Conservation (phyloP, 1,140 invertebrate species). For the Drosophila paulistorum region DNA sequence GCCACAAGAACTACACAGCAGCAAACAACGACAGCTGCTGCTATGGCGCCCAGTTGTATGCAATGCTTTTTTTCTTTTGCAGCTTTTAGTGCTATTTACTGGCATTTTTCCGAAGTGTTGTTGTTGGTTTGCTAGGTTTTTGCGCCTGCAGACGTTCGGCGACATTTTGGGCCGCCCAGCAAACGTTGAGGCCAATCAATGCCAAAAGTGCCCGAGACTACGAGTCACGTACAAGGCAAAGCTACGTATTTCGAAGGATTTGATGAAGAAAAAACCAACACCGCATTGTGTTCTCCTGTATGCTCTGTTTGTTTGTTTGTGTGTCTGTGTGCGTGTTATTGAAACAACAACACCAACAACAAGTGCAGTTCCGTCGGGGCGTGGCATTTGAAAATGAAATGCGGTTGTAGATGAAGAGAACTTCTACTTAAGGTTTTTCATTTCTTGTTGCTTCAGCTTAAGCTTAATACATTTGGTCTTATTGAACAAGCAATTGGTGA, state of each 20-base stretch:
- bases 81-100: conserved; percentile 45
- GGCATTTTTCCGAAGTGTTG: conserved; percentile 18
- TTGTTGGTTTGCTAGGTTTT: conserved; percentile 8
- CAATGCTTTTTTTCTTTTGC: conserved; percentile 33
- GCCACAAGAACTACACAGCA: not conserved
- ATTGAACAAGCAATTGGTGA: conserved; percentile 5
- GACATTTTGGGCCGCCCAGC: conserved; percentile 30
- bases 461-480: conserved; percentile 15
- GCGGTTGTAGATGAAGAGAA: conserved; percentile 6
- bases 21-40: conserved; percentile 10
- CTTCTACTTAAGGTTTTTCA: not conserved
- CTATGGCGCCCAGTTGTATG: conserved; percentile 38
- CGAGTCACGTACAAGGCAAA: conserved; percentile 12
- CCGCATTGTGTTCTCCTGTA: not conserved
- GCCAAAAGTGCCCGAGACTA: conserved; percentile 37
- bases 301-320: conserved; percentile 4
- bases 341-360: not conserved
- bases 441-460: not conserved
- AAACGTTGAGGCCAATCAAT: conserved; percentile 42
- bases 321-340: conserved; percentile 1
- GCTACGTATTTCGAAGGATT: conserved; percentile 5
- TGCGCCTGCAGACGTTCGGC: conserved; percentile 28
- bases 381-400: conserved; percentile 43
- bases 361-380: conserved; percentile 21
- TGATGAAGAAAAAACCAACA: not conserved